Evolutionary conservation across 2,888 invertebrate species (phyloP).

Genomic region (Mantis religiosa): DNA sequence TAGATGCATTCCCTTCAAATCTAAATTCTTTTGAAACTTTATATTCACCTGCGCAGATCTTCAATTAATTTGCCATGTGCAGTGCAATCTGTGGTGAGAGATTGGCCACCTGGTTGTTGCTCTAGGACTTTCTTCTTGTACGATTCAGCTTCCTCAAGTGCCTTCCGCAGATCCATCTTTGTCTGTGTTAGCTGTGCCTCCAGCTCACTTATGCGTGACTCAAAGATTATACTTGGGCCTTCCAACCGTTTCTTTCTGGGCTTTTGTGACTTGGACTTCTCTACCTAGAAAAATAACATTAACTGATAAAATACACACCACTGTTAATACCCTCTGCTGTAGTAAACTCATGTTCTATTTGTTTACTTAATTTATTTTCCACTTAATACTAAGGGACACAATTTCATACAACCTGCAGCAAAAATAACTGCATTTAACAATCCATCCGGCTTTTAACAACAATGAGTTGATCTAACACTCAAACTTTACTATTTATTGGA

Average conservation of each 20-base stretch:
- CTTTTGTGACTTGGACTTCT: conserved; percentile 36
- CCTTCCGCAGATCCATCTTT: conserved; percentile 69
- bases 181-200: conserved; percentile 79
- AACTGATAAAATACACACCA: too few relatives aligned
- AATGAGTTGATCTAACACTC: too few relatives aligned
- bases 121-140: conserved; percentile 41
- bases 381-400: too few relatives aligned
- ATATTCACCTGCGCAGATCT: conserved; percentile 54
- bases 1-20: not conserved
- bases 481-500: too few relatives aligned
- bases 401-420: too few relatives aligned
- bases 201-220: conserved; percentile 77
- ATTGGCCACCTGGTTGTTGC: not conserved
- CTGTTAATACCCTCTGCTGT: too few relatives aligned
- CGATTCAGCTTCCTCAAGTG: conserved; percentile 62
- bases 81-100: not conserved
- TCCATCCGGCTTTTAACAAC: too few relatives aligned
- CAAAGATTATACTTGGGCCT: conserved; percentile 77
- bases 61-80: conserved; percentile 57
- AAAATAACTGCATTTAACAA: too few relatives aligned
- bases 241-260: conserved; percentile 47
- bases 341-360: too few relatives aligned
- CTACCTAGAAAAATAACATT: conserved; percentile 15
- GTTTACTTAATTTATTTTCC: too few relatives aligned
- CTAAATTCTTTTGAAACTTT: not conserved